These are phyloP conservation scores for Trichopria drosophilae DNA, from an alignment of 2,888 invertebrate species.

Conservation along the genomic window DNA sequence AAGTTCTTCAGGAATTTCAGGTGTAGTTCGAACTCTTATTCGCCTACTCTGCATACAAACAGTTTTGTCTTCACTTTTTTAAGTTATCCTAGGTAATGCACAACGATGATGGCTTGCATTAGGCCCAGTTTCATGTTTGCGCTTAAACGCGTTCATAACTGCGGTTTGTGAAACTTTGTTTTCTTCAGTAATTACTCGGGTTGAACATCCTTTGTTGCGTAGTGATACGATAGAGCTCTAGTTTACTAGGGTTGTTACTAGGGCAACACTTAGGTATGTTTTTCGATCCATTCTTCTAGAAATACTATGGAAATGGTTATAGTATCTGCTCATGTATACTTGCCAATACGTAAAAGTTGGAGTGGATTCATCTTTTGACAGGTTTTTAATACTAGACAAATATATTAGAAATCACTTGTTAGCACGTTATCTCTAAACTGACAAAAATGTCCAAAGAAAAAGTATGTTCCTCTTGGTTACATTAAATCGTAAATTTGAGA, in stretches of 20 bases:
- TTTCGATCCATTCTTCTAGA: conserved; percentile 18
- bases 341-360: no score
- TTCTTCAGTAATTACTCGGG: conserved; percentile 18
- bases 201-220: conserved; percentile 21
- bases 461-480: no score
- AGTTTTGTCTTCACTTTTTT: conserved; percentile 20
- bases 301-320: background rate
- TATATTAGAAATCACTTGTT: no score
- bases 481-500: no score
- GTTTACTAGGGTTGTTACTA: no score
- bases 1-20: conserved; percentile 17
- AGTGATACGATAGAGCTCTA: conserved; percentile 24
- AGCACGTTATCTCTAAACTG: no score
- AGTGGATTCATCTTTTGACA: no score
- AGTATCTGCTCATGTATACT: no score
- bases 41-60: conserved; percentile 20
- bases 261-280: conserved; percentile 16
- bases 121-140: conserved; percentile 16
- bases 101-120: conserved; percentile 18
- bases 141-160: conserved; percentile 12
- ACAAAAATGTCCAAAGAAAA: no score
- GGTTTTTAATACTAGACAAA: no score
- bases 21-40: conserved; percentile 12
- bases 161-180: conserved; percentile 6
- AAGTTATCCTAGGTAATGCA: conserved; percentile 16